phyloP scores from a whole-genome alignment of 2,888 invertebrate species.

The Diplazon laetatorius region DNA sequence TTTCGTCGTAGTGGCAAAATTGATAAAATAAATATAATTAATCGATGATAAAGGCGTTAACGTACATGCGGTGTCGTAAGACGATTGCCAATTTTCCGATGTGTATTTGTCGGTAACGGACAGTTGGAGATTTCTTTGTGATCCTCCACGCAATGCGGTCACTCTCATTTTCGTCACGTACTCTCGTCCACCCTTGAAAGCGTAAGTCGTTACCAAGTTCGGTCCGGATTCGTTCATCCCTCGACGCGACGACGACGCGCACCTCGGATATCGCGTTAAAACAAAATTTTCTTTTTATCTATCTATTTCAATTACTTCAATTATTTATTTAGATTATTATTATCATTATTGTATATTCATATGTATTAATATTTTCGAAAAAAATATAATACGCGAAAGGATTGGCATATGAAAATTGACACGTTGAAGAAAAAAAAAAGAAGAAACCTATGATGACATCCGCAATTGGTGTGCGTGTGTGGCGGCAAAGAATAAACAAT shows the following conservation, averaged over 20 bases:
- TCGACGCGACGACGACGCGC: slow-evolving; percentile 22
- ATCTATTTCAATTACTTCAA: neutral
- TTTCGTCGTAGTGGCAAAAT: too few relatives aligned
- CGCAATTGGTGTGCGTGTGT: slow-evolving; percentile 47
- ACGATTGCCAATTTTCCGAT: slow-evolving; percentile 84
- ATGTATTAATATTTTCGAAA: too few relatives aligned
- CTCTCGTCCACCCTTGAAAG: slow-evolving; percentile 82
- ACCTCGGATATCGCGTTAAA: neutral
- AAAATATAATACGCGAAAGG: neutral
- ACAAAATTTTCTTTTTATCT: slow-evolving; percentile 20
- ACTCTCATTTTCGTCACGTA: slow-evolving; percentile 83
- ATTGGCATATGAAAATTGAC: too few relatives aligned
- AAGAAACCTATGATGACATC: slow-evolving; percentile 61
- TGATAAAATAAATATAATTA: neutral
- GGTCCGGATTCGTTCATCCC: slow-evolving; percentile 76
- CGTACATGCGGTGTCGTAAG: slow-evolving; percentile 83
- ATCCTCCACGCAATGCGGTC: slow-evolving; percentile 71
- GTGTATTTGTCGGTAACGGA: slow-evolving; percentile 83
- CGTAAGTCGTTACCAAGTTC: slow-evolving; percentile 82
- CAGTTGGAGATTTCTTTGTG: slow-evolving; percentile 82
- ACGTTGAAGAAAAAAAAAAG: too few relatives aligned
- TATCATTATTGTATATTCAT: too few relatives aligned
- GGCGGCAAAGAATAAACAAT: neutral
- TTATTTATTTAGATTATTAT: too few relatives aligned
- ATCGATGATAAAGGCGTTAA: too few relatives aligned